Evolutionary conservation across 2,888 invertebrate species (phyloP).

Genomic region (Agrotis segetum): DNA sequence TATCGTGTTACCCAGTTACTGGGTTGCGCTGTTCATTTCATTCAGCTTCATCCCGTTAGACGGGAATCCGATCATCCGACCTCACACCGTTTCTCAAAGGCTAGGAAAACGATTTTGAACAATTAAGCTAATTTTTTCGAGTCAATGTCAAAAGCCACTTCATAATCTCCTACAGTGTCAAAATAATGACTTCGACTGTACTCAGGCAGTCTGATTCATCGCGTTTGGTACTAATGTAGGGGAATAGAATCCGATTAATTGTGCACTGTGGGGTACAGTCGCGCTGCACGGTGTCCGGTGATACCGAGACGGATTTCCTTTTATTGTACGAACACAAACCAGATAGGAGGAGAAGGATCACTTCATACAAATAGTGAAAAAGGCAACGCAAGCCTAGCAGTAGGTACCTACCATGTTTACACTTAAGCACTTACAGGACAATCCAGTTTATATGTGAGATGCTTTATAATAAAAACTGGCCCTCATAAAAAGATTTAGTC

Average conservation of each 20-base stretch:
- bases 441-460: too few species aligned
- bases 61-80: too few species aligned
- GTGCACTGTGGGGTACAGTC: slow-evolving; percentile 56
- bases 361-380: neutral
- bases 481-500: too few species aligned
- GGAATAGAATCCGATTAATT: slow-evolving; percentile 77
- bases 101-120: too few species aligned
- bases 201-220: slow-evolving; percentile 56
- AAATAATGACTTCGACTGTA: slow-evolving; percentile 39
- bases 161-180: neutral
- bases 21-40: too few species aligned
- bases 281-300: slow-evolving; percentile 48
- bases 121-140: slow-evolving; percentile 1
- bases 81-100: neutral
- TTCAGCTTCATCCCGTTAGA: too few species aligned
- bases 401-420: too few species aligned
- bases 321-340: slow-evolving; percentile 51
- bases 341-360: neutral
- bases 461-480: too few species aligned
- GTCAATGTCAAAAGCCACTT: neutral
- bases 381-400: too few species aligned
- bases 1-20: too few species aligned
- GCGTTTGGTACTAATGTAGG: slow-evolving; percentile 71
- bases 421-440: too few species aligned
- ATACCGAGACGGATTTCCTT: slow-evolving; percentile 61